Evolutionary conservation across 2,113 vertebrate genomes (phyloP), one percentile per base, ranked within the genome.

Genomic region (Spea bombifrons): DNA sequence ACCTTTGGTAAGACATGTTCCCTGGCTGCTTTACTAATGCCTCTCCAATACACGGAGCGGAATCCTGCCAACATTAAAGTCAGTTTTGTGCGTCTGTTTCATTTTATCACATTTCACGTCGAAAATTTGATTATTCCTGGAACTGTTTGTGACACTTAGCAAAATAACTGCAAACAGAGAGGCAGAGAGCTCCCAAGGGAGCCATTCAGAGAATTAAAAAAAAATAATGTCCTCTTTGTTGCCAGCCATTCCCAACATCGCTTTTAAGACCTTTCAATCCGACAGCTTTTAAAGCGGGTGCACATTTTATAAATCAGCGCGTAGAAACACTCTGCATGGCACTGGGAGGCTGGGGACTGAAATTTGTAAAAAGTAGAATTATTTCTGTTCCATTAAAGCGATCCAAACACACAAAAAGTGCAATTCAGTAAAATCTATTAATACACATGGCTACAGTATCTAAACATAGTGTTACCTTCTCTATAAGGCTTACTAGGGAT

Each of bases 121-220:
- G 67, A 70, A 70, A 70, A 53, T 53, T 50, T 53, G 17, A 53
- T 71, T 71, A 71, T 71, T 71, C 69, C 69, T 10, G 49, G 49
- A 71, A 71, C 49, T 55, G 50, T 55, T 71, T 71, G 49, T 71
- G 69, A 71, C 69, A 71, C 49, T 71, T 68, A 68, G 67, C 67
- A 70, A 70, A 49, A 70, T 68, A 45, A 7, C 67, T 50, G 67
- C 48, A 70, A 70, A 70, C 67, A 70, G 67, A 50, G 47, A 70
- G 61, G n/a, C 61, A 64, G 61, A 64, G 67, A 46, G 45, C 48
- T 47, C 45, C 67, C 67, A 47, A 50, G 8, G 67, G 47, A 13
- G 15, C 13, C 48, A n/a, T 5, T 70, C 13, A 5, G 10, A 50
- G 48, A 12, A 70, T 16, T 70, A 16, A 49, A 70, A 70, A 53